Base-by-base conservation (phyloP, 2,113 vertebrate genomes). In the Indri indri region DNA sequence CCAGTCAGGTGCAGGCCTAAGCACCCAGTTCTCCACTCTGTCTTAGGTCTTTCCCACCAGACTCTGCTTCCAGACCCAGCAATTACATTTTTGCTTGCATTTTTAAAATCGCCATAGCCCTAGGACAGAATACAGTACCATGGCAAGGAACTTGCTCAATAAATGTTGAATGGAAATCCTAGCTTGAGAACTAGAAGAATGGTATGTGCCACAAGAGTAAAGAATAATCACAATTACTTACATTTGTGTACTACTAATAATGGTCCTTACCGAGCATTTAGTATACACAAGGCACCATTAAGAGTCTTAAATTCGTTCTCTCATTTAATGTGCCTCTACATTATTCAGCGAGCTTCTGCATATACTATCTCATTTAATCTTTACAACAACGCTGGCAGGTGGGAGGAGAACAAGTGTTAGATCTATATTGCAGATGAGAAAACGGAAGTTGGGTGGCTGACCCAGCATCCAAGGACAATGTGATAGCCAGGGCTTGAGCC, bases 311-410 rank as follows among this genome's bases (percentile, higher is more conserved):
- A 87, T 92, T 88, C 54, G 54, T 73, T 11, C 65, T 59, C 89
- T 74, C 71, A 54, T n/a, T 47, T 54, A 47, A 47, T 1, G 34
- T 32, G 52, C 40, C 20, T 34, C 66, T 82, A 20, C 59, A 86
- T 76, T 81, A 42, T 37, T 90, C 52, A 85, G 52, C 3, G n/a
- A 76, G 6, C 47, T 6, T 14, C 52, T 77, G 30, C 27, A n/a
- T 22, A 13, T n/a, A 95, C 74, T 45, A 63, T 93, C 97, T 93
- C 77, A 96, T 77, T 95, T 91, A 92, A 95, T 88, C 82, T 79
- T 70, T 27, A 10, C 85, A 68, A 37, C 16, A 61, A 8, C n/a
- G 17, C 32, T 1, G 3, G 92, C 6, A 22, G 6, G 71, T 27
- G 11, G 25, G n/a, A 37, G 40, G 70, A 11, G 9, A 34, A 32